Conservation (phyloP, 1,140 invertebrate genomes). For the Thaumetopoea pityocampa region DNA sequence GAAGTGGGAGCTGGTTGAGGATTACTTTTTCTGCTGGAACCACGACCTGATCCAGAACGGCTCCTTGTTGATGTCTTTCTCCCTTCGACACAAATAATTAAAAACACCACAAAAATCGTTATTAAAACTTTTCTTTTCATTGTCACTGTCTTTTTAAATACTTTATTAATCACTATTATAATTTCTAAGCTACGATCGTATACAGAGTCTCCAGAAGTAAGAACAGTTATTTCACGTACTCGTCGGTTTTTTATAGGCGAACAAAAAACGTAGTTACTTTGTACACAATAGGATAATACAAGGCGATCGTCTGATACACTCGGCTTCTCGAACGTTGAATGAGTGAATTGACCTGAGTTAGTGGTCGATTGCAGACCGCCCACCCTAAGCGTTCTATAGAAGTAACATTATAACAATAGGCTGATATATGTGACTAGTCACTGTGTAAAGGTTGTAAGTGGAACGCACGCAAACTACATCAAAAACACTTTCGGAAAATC, state of each 20-base stretch:
- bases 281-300: conserved; percentile 2
- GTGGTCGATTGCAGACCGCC: conserved; percentile 37
- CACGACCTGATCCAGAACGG: conserved; percentile 45
- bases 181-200: neutral
- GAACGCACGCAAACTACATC: conserved; percentile 11
- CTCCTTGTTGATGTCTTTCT: conserved; percentile 48
- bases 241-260: neutral
- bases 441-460: conserved; percentile 13
- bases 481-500: conserved; percentile 16
- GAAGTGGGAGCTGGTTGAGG: conserved; percentile 58
- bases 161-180: conserved; percentile 1
- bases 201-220: too few relatives aligned
- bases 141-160: too few relatives aligned
- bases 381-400: conserved; percentile 29
- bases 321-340: conserved; percentile 43
- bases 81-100: conserved; percentile 35
- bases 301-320: conserved; percentile 28
- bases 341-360: conserved; percentile 13
- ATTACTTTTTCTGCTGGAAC: conserved; percentile 45
- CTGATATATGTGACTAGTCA: conserved; percentile 6
- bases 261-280: too few relatives aligned
- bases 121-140: conserved; percentile 34
- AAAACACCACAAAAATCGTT: conserved; percentile 25
- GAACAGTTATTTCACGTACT: too few relatives aligned
- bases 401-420: neutral